These are phyloP conservation scores for Acinonyx jubatus DNA, from an alignment of 2,113 vertebrate genomes.

Conservation along the genomic window DNA sequence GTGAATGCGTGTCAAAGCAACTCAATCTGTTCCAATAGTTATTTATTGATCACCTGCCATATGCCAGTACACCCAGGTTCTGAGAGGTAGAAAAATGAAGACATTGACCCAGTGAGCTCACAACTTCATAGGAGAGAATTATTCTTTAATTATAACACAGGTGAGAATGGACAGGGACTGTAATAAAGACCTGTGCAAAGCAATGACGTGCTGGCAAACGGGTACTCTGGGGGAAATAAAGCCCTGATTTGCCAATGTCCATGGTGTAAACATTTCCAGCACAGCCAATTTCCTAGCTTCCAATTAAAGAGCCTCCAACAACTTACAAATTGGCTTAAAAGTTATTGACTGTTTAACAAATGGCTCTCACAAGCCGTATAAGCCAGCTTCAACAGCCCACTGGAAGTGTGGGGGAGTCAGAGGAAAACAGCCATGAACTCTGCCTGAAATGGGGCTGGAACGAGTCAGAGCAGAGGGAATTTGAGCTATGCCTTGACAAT, in stretches of 20 bases:
- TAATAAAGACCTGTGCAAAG: neutral
- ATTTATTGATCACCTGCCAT: neutral
- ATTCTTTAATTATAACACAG: neutral
- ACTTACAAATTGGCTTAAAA: neutral
- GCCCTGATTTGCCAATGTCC: neutral
- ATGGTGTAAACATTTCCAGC: neutral
- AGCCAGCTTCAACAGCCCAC: neutral
- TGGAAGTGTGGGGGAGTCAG: neutral
- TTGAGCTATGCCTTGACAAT: neutral
- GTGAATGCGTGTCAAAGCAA: neutral
- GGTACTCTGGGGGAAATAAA: neutral
- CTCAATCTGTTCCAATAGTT: neutral
- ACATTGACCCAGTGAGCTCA: neutral
- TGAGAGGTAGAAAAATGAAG: neutral
- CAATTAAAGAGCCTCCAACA: neutral
- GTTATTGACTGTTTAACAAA: neutral
- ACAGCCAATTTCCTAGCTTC: neutral
- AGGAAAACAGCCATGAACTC: neutral
- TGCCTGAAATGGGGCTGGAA: neutral
- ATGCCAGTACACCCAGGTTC: neutral
- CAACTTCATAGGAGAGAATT: neutral
- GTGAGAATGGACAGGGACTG: neutral
- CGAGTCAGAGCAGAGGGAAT: neutral
- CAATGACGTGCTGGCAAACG: neutral
- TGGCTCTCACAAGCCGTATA: neutral